Evolutionary conservation across 2,888 invertebrate species (phyloP).

Genomic region (Cataglyphis cursor): DNA sequence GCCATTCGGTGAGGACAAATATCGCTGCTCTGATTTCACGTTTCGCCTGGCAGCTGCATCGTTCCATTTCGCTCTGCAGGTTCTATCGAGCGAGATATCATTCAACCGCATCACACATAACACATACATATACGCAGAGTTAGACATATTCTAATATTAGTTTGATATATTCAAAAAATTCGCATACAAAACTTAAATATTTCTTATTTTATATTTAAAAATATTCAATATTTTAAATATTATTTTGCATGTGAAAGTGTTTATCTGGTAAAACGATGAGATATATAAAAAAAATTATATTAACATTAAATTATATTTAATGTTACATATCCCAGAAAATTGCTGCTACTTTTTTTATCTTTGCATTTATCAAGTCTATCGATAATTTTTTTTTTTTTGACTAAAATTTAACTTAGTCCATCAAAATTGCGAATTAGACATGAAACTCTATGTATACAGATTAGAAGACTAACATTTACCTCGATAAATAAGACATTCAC

Average conservation of each 20-base stretch:
- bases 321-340: background rate
- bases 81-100: conserved; percentile 46
- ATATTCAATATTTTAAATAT: background rate
- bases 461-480: background rate
- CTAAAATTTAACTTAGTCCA: background rate
- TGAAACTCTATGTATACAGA: background rate
- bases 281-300: background rate
- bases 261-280: background rate
- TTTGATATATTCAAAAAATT: background rate
- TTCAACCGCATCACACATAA: background rate
- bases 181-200: background rate
- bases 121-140: background rate
- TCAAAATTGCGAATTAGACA: conserved; percentile 27
- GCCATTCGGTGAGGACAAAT: conserved; percentile 55
- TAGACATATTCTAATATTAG: background rate
- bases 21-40: conserved; percentile 43
- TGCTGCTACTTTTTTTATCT: background rate
- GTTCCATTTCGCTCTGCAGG: conserved; percentile 7
- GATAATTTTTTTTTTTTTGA: conserved; percentile 11
- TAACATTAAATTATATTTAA: no score
- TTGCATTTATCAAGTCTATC: background rate
- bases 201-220: background rate
- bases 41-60: conserved; percentile 40
- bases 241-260: background rate
- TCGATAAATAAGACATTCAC: conserved; percentile 4